Evolutionary conservation across 2,113 vertebrate genomes (phyloP), one percentile per base, ranked within the genome.

Genomic region (Microtus oregoni): DNA sequence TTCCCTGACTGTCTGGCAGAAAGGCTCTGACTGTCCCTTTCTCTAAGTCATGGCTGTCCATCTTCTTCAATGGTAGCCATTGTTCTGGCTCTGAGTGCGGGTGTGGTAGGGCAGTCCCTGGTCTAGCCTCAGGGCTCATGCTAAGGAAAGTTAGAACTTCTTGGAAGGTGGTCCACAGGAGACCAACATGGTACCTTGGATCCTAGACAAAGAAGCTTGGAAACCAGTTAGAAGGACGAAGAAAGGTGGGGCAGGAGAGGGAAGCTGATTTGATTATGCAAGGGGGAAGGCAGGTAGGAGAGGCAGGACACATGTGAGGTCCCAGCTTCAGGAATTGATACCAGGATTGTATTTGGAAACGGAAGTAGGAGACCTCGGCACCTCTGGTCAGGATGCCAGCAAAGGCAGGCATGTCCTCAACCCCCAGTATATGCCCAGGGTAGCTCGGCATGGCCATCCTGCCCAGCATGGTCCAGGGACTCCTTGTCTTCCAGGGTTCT

Each of bases 301-400:
- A 3, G 1, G 11, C 15, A 15, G 30, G 44, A 1, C 28, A 44
- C 15, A 35, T 30, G 44, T 1, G 0, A 11, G 5, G 83, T 35
- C 41, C 17, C 22, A 58, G 35, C 44, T 26, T 11, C 2, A 2
- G 52, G 63, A 28, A 5, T 3, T 24, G 38, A 65, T 5, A 4
- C 0, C 15, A 30, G 50, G 2, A 92, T 44, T 67, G 76, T 13
- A 0, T 30, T 24, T 55, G 76, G 68, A 88, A 77, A n/a, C 5
- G 7, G 3, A 35, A 38, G 4, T 2, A 41, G n/a, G 8, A 77
- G 61, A 55, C 47, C 1, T 3, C 32, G 3, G 75, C 7, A 50
- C 3, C 22, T 19, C 55, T 1, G 41, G 30, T 78, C 32, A 0
- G 41, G 85, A 50, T 10, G 30, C 72, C 7, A n/a, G 47, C 67